Evolutionary conservation across 2,797 vertebrate species (phyloP).

Genomic region (Bufotes viridis): DNA sequence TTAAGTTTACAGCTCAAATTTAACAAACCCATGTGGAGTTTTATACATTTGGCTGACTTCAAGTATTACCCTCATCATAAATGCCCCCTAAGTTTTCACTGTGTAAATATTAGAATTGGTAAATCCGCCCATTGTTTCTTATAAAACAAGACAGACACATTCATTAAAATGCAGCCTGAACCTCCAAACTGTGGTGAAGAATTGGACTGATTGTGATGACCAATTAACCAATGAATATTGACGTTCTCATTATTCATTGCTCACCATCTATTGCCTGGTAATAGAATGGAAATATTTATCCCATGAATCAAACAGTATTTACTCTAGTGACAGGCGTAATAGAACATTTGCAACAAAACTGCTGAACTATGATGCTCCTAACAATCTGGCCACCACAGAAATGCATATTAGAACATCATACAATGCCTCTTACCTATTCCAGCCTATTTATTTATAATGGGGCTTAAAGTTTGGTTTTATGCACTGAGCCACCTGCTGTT

Average conservation of each 20-base stretch:
- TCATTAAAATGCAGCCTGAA: not conserved
- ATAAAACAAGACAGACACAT: not conserved
- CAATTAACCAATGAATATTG: constrained; percentile 57
- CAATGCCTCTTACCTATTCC: constrained; percentile 9
- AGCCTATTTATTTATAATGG: constrained; percentile 18
- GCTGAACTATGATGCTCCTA: not conserved
- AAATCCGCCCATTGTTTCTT: not conserved
- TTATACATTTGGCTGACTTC: too few species aligned
- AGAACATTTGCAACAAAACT: constrained; percentile 32
- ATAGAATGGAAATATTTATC: constrained; percentile 29
- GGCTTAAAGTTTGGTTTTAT: constrained; percentile 11
- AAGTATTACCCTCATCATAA: too few species aligned
- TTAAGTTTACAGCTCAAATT: too few species aligned
- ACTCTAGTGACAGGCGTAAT: constrained; percentile 20
- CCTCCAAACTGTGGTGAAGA: not conserved
- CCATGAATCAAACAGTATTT: constrained; percentile 36
- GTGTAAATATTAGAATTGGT: too few species aligned
- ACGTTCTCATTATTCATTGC: constrained; percentile 44
- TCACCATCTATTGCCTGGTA: constrained; percentile 18
- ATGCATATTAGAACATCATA: constrained; percentile 16
- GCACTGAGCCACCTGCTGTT: constrained; percentile 35
- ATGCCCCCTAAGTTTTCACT: too few species aligned
- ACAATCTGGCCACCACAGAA: constrained; percentile 24
- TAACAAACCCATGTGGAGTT: too few species aligned
- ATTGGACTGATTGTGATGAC: constrained; percentile 31